Conservation (phyloP, 2,797 vertebrate genomes). For the Acipenser oxyrinchus region DNA sequence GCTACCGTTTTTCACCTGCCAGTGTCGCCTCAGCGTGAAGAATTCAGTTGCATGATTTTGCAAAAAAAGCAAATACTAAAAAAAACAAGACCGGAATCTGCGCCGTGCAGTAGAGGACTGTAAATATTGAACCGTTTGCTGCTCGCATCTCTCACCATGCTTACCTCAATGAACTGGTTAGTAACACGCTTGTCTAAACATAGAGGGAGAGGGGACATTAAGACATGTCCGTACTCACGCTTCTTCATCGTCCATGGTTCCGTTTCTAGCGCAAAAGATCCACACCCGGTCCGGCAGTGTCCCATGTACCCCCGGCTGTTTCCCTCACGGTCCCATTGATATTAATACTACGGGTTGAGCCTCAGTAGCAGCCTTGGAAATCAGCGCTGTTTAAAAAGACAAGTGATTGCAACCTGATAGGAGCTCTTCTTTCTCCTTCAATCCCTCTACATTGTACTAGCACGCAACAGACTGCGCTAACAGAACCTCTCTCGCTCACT, state of each 20-base stretch:
- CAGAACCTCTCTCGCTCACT: not conserved
- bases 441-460: not conserved
- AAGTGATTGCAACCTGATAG: not conserved
- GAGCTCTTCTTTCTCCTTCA: not conserved
- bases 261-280: slow-evolving; percentile 11
- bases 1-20: too few relatives aligned
- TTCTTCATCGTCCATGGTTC: slow-evolving; percentile 17
- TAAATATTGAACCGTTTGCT: not conserved
- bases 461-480: not conserved
- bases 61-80: too few relatives aligned
- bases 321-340: not conserved
- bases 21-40: too few relatives aligned
- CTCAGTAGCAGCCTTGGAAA: not conserved
- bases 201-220: not conserved
- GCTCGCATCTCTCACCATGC: not conserved
- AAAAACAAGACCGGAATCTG: not conserved
- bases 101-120: not conserved
- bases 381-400: not conserved
- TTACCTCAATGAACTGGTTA: not conserved
- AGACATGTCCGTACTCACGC: slow-evolving; percentile 9
- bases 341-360: not conserved
- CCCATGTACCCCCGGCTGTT: not conserved
- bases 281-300: not conserved
- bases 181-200: slow-evolving; percentile 7
- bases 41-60: slow-evolving; percentile 4